Evolutionary conservation across 2,797 vertebrate species (phyloP), one percentile per base, ranked within the genome.

Genomic region (Serranus cabrilla): DNA sequence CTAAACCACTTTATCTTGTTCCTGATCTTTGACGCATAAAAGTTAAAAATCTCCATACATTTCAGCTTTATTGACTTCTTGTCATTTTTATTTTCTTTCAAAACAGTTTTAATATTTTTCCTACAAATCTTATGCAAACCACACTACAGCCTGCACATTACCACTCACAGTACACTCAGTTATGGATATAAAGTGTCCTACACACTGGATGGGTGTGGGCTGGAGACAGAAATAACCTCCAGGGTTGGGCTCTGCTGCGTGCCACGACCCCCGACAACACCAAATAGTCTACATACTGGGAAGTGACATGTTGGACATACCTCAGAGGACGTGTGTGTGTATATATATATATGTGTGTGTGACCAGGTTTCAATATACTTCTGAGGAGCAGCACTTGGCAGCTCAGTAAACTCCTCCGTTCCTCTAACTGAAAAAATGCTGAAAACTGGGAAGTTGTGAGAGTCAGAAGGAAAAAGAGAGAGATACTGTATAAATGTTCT

Each of bases 141-240:
- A 42, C 40, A 5, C 5, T 11, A 56, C 16, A 17, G 4, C 20
- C 7, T 18, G 46, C 27, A 43, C 11, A 14, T 21, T 11, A 21
- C 39, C 25, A 23, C 54, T 31, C 21, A 5, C 8, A 17, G 9
- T 46, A 11, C 55, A 59, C n/a, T 52, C 3, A 61, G 56, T 31
- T 8, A 21, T 2, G 56, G 23, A 27, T 39, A 37, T 37, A n/a
- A 42, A 40, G 34, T 2, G 37, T 46, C 0, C 23, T 55, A 14
- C 18, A 45, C 40, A 43, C 57, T 65, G 49, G 75, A 39, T 0
- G 13, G 45, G 74, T 73, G 74, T 76, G 42, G 70, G 46, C 58
- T 58, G 60, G 57, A 66, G 80, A 81, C 87, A 80, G 61, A 90
- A 92, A 92, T 89, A 92, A 83, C 82, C 85, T 72, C 50, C 47